These are phyloP conservation scores for Carassius carassius DNA, from an alignment of 2,113 vertebrate genomes.

Conservation along the genomic window DNA sequence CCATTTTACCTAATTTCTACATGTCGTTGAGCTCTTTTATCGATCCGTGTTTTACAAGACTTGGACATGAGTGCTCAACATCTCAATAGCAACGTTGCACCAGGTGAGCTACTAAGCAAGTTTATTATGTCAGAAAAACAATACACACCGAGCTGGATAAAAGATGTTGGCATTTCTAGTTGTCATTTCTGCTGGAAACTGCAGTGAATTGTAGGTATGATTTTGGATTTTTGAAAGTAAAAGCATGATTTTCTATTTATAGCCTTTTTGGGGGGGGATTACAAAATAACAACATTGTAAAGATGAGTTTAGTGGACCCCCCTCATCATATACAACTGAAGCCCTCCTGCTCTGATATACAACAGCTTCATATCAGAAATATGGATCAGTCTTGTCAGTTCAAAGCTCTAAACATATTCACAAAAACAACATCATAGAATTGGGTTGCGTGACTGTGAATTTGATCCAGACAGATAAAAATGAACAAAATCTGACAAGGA, in stretches of 20 bases:
- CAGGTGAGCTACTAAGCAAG: neutral
- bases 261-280: neutral
- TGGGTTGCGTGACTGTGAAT: neutral
- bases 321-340: neutral
- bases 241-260: neutral
- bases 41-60: too few relatives aligned
- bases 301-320: neutral
- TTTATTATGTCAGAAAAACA: neutral
- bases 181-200: neutral
- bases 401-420: slow-evolving; percentile 6
- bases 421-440: slow-evolving; percentile 16
- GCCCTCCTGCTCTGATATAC: neutral
- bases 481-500: slow-evolving; percentile 1
- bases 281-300: neutral
- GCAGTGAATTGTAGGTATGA: neutral
- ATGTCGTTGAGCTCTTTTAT: too few relatives aligned
- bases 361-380: slow-evolving; percentile 19
- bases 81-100: neutral
- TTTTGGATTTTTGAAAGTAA: neutral
- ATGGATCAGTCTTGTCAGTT: slow-evolving; percentile 14
- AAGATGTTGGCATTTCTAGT: neutral
- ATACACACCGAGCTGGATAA: neutral
- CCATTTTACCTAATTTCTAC: neutral
- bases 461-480: slow-evolving; percentile 34
- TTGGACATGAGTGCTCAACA: neutral